phyloP scores from a whole-genome alignment of 2,797 vertebrate species.

The Eupleurogrammus muticus region DNA sequence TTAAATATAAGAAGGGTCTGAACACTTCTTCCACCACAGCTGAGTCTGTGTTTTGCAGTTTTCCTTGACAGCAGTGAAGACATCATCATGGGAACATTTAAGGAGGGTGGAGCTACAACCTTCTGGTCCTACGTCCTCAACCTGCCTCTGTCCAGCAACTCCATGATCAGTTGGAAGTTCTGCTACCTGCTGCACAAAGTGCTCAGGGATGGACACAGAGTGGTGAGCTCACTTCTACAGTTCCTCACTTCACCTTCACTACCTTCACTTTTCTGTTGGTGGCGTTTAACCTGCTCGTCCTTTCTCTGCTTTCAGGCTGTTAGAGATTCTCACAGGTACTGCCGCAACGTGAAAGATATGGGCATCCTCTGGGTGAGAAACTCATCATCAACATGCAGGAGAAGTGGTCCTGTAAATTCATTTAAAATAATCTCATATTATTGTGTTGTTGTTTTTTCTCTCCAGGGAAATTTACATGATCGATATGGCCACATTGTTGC shows the following conservation, averaged over 20 bases:
- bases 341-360: conserved; percentile 89
- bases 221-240: conserved; percentile 57
- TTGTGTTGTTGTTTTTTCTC: not conserved
- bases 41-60: conserved; percentile 30
- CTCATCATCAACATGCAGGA: not conserved
- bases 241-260: not conserved
- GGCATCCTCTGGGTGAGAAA: conserved; percentile 93
- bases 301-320: conserved; percentile 82
- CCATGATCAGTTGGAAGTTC: conserved; percentile 98
- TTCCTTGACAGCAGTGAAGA: conserved; percentile 86
- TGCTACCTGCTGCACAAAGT: conserved; percentile 97
- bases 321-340: conserved; percentile 90
- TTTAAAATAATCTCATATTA: not conserved
- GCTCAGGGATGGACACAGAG: conserved; percentile 90
- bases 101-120: conserved; percentile 93
- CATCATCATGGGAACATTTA: conserved; percentile 94
- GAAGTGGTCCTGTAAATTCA: too few relatives aligned
- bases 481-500: conserved; percentile 95
- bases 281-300: not conserved
- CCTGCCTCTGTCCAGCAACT: conserved; percentile 93
- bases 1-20: too few relatives aligned
- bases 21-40: not conserved
- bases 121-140: conserved; percentile 95
- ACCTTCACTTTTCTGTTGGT: not conserved
- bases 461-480: conserved; percentile 92